phyloP scores from a whole-genome alignment of 2,113 vertebrate genomes.

The Sylvicapra grimmia region DNA sequence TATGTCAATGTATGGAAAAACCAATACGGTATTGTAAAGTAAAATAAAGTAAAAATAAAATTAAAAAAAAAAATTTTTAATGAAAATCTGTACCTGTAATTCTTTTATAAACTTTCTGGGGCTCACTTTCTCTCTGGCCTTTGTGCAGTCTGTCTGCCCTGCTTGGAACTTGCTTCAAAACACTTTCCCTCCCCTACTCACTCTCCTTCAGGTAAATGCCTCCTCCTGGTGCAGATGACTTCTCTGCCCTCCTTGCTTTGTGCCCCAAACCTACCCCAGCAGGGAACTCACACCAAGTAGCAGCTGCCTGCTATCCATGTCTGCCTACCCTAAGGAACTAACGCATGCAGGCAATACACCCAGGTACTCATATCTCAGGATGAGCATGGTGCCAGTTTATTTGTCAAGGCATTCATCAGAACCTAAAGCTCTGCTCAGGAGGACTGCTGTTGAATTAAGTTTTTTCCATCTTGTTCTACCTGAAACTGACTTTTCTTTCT shows the following conservation, averaged over 20 bases:
- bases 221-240: background rate
- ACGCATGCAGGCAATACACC: background rate
- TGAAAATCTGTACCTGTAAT: background rate
- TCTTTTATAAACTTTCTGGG: background rate
- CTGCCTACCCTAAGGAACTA: background rate
- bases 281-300: background rate
- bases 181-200: no score
- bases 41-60: no score
- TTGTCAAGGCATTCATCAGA: background rate
- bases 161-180: background rate
- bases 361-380: background rate
- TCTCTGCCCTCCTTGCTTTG: background rate
- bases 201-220: background rate
- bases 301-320: background rate
- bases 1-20: no score
- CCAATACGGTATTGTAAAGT: no score
- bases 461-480: slow-evolving; percentile 11
- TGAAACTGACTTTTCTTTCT: slow-evolving; percentile 2
- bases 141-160: background rate
- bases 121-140: background rate
- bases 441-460: background rate
- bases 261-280: background rate
- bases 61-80: background rate
- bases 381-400: background rate
- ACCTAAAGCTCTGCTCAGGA: background rate